Evolutionary conservation across 2,113 vertebrate species (phyloP), one percentile per base, ranked within the genome.

Genomic region (Semicossyphus pulcher): DNA sequence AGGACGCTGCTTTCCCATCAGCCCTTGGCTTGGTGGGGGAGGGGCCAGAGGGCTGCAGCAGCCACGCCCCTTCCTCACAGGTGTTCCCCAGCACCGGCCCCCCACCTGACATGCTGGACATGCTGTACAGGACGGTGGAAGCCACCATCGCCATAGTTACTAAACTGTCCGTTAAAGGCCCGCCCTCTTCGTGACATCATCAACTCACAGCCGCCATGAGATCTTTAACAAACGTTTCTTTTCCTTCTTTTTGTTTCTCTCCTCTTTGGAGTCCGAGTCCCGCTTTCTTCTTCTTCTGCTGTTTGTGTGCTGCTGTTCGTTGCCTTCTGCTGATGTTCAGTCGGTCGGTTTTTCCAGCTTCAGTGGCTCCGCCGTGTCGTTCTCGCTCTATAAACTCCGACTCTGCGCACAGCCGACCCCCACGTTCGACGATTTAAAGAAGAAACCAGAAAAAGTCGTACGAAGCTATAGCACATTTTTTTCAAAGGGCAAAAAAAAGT

Each of bases 81-180:
- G 94, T 92, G 91, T 93, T 94, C 26, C 89, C 94, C 37, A 95
- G 92, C 90, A 89, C 94, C 15, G 87, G 92, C 90, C 94, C 95
- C 87, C 94, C 95, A 56, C 95, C 96, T 20, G 98, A 99, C 93
- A 94, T 96, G 93, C 94, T 99, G 94, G 98, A 99, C 91, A 96
- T 95, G 93, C 95, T 99, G 83, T 95, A 96, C 88, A 95, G 96
- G 95, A 99, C 98, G 88, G 95, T 98, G 89, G 98, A 99, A 89
- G 96, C 97, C 60, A 95, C 97, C 20, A 96, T 99, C 88, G 94
- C 95, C 18, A 93, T 96, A 91, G 95, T 99, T 88, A 95, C 93
- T 83, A 97, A 97, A 95, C 95, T 98, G 90, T 95, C 95, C 10
- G 91, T 89, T 62, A 95, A 95, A 94, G 96, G 93, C 87, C 93